A percentile compares a stretch with the other conserved stretches of the same genome.
Conservation (phyloP, 2,888 invertebrate genomes). For the Hirtodrosophila alboralis region DNA sequence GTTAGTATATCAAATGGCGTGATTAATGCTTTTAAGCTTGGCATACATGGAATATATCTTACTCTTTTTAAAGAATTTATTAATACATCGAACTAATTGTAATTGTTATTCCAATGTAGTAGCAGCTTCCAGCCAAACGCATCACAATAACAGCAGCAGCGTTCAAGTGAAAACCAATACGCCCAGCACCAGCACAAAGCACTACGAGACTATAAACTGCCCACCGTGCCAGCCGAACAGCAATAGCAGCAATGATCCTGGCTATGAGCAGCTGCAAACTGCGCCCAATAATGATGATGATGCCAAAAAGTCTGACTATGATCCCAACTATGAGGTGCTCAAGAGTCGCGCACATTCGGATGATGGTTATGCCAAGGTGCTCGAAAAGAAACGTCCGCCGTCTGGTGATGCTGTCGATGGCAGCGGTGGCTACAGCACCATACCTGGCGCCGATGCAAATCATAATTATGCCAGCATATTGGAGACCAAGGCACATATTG, state of each 20-base stretch:
- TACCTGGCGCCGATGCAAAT: slow-evolving; percentile 78
- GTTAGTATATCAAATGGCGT: slow-evolving; percentile 74
- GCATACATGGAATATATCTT: neutral
- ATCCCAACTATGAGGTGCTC: slow-evolving; percentile 92
- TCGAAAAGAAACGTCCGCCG: slow-evolving; percentile 77
- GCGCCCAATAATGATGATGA: slow-evolving; percentile 54
- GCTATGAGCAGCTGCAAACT: slow-evolving; percentile 88
- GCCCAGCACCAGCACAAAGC: slow-evolving; percentile 69
- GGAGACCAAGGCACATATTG: slow-evolving; percentile 71
- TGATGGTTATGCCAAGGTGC: slow-evolving; percentile 84
- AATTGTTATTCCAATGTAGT: slow-evolving; percentile 1
- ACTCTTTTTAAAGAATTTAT: too few species aligned
- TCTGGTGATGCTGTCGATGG: slow-evolving; percentile 64
- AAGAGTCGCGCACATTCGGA: slow-evolving; percentile 83
- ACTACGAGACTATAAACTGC: slow-evolving; percentile 80
- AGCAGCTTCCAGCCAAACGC: slow-evolving; percentile 35
- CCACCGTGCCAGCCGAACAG: slow-evolving; percentile 77
- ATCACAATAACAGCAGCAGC: slow-evolving; percentile 19
- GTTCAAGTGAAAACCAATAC: slow-evolving; percentile 30
- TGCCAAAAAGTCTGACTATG: slow-evolving; percentile 85
- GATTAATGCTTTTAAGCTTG: slow-evolving; percentile 8
- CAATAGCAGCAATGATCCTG: slow-evolving; percentile 88
- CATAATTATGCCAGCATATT: slow-evolving; percentile 83
- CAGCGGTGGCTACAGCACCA: slow-evolving; percentile 82
- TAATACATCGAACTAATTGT: slow-evolving; percentile 2